Base-by-base conservation (phyloP, 1,140 invertebrate species). In the Brachionus manjavacas region DNA sequence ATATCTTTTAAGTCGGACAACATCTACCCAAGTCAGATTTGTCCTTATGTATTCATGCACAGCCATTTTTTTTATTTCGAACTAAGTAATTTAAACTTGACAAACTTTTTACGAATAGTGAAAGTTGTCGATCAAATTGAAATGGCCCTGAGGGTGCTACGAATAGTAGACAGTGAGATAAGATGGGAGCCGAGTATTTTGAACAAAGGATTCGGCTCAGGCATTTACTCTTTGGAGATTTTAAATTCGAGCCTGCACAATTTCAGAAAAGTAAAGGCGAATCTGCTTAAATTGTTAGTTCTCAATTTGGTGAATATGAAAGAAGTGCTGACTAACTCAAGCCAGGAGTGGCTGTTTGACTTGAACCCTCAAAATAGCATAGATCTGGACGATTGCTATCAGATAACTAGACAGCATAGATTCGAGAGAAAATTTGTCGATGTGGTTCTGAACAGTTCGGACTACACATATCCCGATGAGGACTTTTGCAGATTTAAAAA, bases 401-500 rank as follows among this genome's bases (percentile, higher is more conserved):
- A 72, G 9, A 72, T 72, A 39, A 72, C 68, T 4, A 28, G 68
- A 16, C 16, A 20, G 4, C 23, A 72, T 9, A 20, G 4, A 20
- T 8, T 16, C 12, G 16, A 4, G 11, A 72, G n/a, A 41, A 41
- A 41, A 43, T 20, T 20, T 20, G 35, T 72, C 16, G 3, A 72
- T 41, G 4, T 72, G 4, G 68, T 72, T 20, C 16, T 72, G 14
- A 41, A 39, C 4, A 72, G 35, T 9, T 72, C 68, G 12, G 35
- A 72, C 31, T 76, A 76, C 25, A 23, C 23, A 23, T 76, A 49
- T 49, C 72, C 43, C 11, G 52, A 81, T 28, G 52, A 64, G 9
- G 52, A 81, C 23, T 81, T 81, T 46, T 81, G 79, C 52, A 14
- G 23, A 12, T 81, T 81, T 64, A 68, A 41, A 43, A n/a, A 81